Base-by-base conservation (phyloP, 2,797 vertebrate species). In the Amphiprion clarkii region DNA sequence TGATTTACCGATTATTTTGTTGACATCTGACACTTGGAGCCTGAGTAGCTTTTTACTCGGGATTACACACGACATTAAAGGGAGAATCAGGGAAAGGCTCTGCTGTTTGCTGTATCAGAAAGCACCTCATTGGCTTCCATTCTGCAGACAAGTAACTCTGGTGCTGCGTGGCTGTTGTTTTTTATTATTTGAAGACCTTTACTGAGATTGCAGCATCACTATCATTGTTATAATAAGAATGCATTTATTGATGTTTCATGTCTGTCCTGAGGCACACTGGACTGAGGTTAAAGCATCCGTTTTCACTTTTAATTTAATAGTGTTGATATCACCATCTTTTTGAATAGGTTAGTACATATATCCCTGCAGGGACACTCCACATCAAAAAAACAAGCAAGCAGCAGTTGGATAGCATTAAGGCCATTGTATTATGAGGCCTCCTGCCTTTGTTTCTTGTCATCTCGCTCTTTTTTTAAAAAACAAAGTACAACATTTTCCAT, bases 1-100 rank as follows among this genome's bases (percentile, higher is more conserved):
- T 84, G 71, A 72, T 76, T 78, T 78, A 67, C 36, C 52, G 84
- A 87, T 74, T 78, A 79, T 81, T 71, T 68, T 81, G 71, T 87
- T 83, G 82, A 82, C 69, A 63, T 81, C 61, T 71, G 76, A 83
- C 74, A 83, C 63, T 33, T 59, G 21, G 44, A 73, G 64, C 39
- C 29, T 4, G 40, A 57, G 65, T 57, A 52, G 44, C 55, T 65
- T 71, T 69, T 69, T 76, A 74, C 46, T 79, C 31, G 57, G 39
- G 49, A 66, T 84, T 51, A 58, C 61, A 58, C 61, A 66, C 46
- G 61, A 62, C 25, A 61, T 60, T 52, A 63, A 65, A 69, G 16
- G 25, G 16, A 40, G 72, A 67, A 62, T 68, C 17, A 66, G 64
- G 14, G 29, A 10, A 60, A 69, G 36, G 8, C n/a, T 46, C 31